Base-by-base conservation (phyloP, 2,888 invertebrate genomes). In the Phlogophora meticulosa region DNA sequence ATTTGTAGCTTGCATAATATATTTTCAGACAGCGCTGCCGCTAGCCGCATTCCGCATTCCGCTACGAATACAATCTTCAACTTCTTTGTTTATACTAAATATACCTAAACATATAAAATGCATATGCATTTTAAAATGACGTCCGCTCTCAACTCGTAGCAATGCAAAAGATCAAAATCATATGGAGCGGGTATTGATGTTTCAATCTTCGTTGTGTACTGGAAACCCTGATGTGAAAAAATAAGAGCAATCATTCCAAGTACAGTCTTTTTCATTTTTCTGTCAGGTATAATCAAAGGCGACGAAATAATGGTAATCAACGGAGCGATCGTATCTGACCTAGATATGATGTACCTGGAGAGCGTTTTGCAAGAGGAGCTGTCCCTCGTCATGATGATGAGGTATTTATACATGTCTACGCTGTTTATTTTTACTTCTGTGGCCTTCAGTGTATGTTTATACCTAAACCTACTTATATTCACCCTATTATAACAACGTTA, bases 221-320 rank as follows among this genome's bases (percentile, higher is more conserved):
- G 20, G 67, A 56, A 34, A 79, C 78, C 74, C 79, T 73, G 68
- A 73, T 82, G 78, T 80, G 76, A 76, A 82, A 83, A 81, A 74
- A 67, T 83, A 87, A 85, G 69, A 88, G 85, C 85, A 89, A 88
- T 88, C 84, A 86, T 85, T 84, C 82, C 83, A 85, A 86, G 83
- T 88, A 85, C 85, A 87, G 87, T 86, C 85, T 86, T 90, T 89
- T 75, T 68, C 77, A 77, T 77, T 76, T 92, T 88, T 91, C 87
- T 88, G 93, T 84, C 96, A 99, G 99, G 99, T 90, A 98, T 99
- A 92, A 98, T 99, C 94, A 98, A 99, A 96, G 98, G 99, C 88
- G 99, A 99, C 95, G 99, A 99, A 96, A 99, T 99, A 93, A 98
- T 99, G 98, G 99, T 99, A 93, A 99, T 99, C 96, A 99, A 99